A percentile compares a stretch with the other conserved stretches of the same genome.
Conservation (phyloP, 1,140 invertebrate species). For the Cardiocondyla obscurior region DNA sequence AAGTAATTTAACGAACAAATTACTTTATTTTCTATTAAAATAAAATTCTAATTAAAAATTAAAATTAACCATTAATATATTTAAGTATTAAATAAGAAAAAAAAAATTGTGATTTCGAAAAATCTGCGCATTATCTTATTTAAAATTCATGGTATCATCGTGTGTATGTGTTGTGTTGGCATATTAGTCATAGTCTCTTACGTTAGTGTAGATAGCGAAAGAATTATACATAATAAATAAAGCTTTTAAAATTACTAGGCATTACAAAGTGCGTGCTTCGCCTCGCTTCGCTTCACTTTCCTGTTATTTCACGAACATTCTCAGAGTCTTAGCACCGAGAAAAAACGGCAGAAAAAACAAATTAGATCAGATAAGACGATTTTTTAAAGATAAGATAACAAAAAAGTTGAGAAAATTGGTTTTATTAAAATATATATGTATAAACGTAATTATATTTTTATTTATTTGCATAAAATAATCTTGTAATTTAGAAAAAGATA, state of each 20-base stretch:
- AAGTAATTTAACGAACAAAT: neutral
- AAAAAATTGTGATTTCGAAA: neutral
- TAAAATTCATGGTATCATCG: neutral
- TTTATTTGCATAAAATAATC: no score
- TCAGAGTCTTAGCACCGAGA: no score
- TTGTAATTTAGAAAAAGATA: no score
- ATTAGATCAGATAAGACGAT: no score
- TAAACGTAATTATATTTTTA: no score
- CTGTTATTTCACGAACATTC: no score
- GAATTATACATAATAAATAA: neutral
- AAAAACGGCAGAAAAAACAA: no score
- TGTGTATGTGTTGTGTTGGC: neutral
- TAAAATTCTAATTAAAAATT: neutral
- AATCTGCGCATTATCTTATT: neutral
- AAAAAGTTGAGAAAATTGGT: no score
- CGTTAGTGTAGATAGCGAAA: neutral
- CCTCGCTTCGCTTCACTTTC: no score
- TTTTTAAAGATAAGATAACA: no score
- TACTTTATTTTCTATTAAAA: neutral
- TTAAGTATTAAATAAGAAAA: neutral
- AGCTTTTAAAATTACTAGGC: neutral
- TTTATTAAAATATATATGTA: no score
- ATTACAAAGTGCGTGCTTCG: neutral
- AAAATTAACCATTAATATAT: neutral
- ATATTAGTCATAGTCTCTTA: neutral